Conservation (phyloP, 2,113 vertebrate species). For the Dunckerocampus dactyliophorus region DNA sequence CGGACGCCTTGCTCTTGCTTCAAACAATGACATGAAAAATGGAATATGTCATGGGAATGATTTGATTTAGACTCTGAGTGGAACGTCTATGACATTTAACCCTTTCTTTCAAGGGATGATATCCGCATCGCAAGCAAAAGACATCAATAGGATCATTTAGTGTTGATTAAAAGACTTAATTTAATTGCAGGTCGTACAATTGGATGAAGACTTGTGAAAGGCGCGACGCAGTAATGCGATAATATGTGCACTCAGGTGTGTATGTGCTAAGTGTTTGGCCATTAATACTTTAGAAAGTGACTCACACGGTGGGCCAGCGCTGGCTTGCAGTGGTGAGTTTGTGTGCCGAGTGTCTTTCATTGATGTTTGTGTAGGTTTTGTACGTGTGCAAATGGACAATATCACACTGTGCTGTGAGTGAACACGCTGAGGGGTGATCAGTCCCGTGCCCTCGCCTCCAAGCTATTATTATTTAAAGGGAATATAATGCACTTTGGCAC, state of each 20-base stretch:
- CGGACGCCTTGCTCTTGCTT: not conserved
- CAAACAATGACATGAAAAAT: conserved; percentile 1
- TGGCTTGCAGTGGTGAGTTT: conserved; percentile 21
- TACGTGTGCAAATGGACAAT: conserved; percentile 6
- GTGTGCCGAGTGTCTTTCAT: conserved; percentile 7
- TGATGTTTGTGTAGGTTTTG: conserved; percentile 3
- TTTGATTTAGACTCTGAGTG: conserved; percentile 18
- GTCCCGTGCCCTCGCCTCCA: conserved; percentile 25
- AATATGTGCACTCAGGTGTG: conserved; percentile 28
- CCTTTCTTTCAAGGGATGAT: conserved; percentile 21
- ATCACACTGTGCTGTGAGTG: conserved; percentile 10
- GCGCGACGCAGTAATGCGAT: conserved; percentile 13
- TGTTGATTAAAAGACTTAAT: conserved; percentile 9
- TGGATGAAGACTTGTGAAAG: conserved; percentile 23
- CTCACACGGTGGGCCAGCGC: conserved; percentile 19
- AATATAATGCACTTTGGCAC: conserved; percentile 21
- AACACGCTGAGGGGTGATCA: conserved; percentile 30
- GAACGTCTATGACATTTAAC: conserved; percentile 1
- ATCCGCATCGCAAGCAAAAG: conserved; percentile 5
- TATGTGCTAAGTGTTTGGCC: conserved; percentile 32
- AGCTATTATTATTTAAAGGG: conserved; percentile 52
- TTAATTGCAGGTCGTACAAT: conserved; percentile 13
- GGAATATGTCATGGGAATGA: conserved; percentile 9
- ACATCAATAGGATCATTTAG: conserved; percentile 17
- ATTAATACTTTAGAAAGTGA: conserved; percentile 56